A percentile compares a stretch with the other conserved stretches of the same genome.
phyloP scores from a whole-genome alignment of 1,140 invertebrate species.

The Schlechtendalia chinensis region DNA sequence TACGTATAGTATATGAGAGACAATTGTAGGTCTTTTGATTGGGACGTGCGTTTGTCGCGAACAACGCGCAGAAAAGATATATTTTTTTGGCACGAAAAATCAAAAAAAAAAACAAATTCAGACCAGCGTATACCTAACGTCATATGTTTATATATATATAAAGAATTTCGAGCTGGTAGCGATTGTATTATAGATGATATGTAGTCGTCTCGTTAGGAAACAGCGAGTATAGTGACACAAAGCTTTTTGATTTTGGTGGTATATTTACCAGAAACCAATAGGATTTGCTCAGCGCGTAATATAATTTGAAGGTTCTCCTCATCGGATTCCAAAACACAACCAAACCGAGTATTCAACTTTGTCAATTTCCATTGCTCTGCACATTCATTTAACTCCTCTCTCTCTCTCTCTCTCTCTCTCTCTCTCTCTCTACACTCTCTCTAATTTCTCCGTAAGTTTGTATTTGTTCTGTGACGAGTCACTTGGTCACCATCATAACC shows the following conservation, averaged over 20 bases:
- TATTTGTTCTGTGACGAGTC: conserved; percentile 31
- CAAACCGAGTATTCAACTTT: conserved; percentile 5
- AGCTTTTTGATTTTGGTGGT: conserved; percentile 28
- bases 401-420: neutral
- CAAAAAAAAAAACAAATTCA: neutral
- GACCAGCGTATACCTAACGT: too few species aligned
- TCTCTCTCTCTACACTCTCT: neutral
- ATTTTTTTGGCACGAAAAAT: conserved; percentile 25
- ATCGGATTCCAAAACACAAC: neutral
- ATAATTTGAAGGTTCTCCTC: conserved; percentile 35
- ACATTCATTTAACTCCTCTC: conserved; percentile 12
- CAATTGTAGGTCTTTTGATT: too few species aligned
- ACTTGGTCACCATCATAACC: neutral
- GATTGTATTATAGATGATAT: too few species aligned
- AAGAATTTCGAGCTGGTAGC: too few species aligned
- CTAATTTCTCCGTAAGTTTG: neutral
- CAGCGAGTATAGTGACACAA: neutral
- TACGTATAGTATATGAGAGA: too few species aligned
- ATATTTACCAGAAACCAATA: conserved; percentile 43
- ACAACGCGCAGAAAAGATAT: too few species aligned
- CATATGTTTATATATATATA: too few species aligned
- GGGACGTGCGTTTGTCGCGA: too few species aligned
- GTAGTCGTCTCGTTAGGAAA: neutral
- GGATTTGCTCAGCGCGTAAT: conserved; percentile 3
- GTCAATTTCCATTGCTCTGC: conserved; percentile 29